A percentile compares a stretch with the other conserved stretches of the same genome.
Conservation (phyloP, 2,888 invertebrate genomes). For the Parascotia fuliginaria region DNA sequence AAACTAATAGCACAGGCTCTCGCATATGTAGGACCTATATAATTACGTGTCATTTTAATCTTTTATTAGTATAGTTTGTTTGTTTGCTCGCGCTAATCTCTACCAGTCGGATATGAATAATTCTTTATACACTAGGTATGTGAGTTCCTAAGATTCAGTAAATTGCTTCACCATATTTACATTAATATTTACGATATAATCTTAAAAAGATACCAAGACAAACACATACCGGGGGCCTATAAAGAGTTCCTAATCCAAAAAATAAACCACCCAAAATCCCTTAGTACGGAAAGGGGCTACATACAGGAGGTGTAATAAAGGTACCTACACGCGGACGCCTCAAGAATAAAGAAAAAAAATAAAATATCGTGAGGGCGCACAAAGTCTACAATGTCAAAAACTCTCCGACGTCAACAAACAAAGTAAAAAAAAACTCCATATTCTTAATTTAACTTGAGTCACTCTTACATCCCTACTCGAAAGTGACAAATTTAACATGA, state of each 20-base stretch:
- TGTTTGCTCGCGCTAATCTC: too few relatives aligned
- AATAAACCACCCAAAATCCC: conserved; percentile 78
- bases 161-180: not conserved
- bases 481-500: conserved; percentile 50
- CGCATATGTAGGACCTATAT: too few relatives aligned
- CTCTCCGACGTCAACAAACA: conserved; percentile 80
- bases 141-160: not conserved
- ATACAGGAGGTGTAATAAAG: conserved; percentile 66
- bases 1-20: too few relatives aligned
- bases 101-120: too few relatives aligned
- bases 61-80: too few relatives aligned
- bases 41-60: too few relatives aligned
- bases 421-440: conserved; percentile 80
- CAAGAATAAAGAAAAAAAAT: conserved; percentile 75
- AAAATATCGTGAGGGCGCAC: conserved; percentile 62
- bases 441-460: conserved; percentile 86
- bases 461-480: conserved; percentile 81
- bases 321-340: conserved; percentile 76
- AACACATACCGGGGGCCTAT: conserved; percentile 75
- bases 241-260: conserved; percentile 79
- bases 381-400: conserved; percentile 84
- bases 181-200: conserved; percentile 10
- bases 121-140: too few relatives aligned
- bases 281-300: conserved; percentile 68
- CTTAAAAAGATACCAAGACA: conserved; percentile 53